Evolutionary conservation across 1,140 invertebrate genomes (phyloP).

Genomic region (Caerostris extrusa): DNA sequence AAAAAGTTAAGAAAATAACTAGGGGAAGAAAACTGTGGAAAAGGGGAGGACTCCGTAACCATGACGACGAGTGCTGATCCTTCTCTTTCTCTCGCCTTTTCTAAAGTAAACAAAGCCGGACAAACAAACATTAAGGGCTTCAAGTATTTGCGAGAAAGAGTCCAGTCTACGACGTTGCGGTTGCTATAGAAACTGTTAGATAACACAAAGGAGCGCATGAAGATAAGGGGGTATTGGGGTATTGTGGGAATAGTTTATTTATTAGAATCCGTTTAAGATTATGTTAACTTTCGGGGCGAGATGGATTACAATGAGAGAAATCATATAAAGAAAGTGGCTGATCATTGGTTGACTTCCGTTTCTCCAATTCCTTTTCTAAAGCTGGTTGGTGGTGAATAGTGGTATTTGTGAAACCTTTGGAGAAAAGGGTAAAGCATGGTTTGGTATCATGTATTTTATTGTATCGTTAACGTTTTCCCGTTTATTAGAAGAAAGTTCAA

Average conservation of each 20-base stretch:
- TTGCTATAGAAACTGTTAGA: constrained; percentile 46
- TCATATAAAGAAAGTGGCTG: too few species aligned
- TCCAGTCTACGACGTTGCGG: not conserved
- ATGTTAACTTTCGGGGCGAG: not conserved
- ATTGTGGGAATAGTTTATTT: not conserved
- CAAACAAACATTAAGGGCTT: constrained; percentile 71
- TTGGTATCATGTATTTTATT: too few species aligned
- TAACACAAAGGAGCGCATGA: constrained; percentile 46
- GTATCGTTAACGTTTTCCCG: too few species aligned
- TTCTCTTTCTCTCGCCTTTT: not conserved
- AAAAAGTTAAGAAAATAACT: constrained; percentile 63
- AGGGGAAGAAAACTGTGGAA: not conserved
- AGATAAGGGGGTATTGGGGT: constrained; percentile 12
- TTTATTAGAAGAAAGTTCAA: too few species aligned
- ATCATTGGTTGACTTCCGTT: too few species aligned
- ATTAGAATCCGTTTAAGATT: constrained; percentile 15
- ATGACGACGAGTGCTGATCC: constrained; percentile 41
- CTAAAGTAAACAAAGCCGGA: constrained; percentile 73
- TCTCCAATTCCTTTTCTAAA: too few species aligned
- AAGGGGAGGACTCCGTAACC: not conserved
- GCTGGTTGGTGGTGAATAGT: too few species aligned
- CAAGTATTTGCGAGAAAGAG: constrained; percentile 42
- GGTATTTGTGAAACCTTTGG: too few species aligned
- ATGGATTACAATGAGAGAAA: not conserved
- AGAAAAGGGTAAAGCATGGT: too few species aligned